Base-by-base conservation (phyloP, 2,113 vertebrate species). In the Thunnus thynnus region DNA sequence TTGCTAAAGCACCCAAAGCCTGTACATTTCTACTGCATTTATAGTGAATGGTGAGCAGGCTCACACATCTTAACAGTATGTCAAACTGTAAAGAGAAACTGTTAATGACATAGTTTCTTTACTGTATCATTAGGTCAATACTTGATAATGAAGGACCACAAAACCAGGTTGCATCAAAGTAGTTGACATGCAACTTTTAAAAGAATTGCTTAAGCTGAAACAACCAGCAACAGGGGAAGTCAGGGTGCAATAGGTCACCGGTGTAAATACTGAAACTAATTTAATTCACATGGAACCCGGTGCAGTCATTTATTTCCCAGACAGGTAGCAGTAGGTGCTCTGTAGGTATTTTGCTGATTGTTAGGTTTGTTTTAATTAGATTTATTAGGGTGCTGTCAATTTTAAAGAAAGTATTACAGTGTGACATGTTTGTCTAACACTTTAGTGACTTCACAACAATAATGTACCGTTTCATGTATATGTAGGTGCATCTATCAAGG, bases 1-100 rank as follows among this genome's bases (percentile, higher is more conserved):
- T 44, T 36, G 16, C 58, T 67, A 16, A 76, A 58, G 55, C 77
- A 86, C 25, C 67, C 46, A 82, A 64, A 81, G 60, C 76, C 75
- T 80, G 7, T 44, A 82, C 32, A 22, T 83, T 78, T 70, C 32
- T 72, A 81, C 67, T 54, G 62, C 58, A 65, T 55, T 60, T 62
- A 13, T 61, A 30, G 17, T 65, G 46, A 77, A 76, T 70, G 48
- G 88, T 92, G 85, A 90, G 92, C 90, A 47, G 87, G 89, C 91
- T 92, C 88, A 83, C 74, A 65, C 46, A 30, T 79, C 57, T 60
- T 61, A 56, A 56, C 51, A 51, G 27, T 50, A 25, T 20, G 18
- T 81, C 55, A 68, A 67, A 73, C 46, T 64, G 2, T 65, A 52
- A 57, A 8, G 25, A 74, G 16, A 46, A 57, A 22, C 18, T 5